Base-by-base conservation (phyloP, 2,888 invertebrate species). In the Campaea margaritaria region DNA sequence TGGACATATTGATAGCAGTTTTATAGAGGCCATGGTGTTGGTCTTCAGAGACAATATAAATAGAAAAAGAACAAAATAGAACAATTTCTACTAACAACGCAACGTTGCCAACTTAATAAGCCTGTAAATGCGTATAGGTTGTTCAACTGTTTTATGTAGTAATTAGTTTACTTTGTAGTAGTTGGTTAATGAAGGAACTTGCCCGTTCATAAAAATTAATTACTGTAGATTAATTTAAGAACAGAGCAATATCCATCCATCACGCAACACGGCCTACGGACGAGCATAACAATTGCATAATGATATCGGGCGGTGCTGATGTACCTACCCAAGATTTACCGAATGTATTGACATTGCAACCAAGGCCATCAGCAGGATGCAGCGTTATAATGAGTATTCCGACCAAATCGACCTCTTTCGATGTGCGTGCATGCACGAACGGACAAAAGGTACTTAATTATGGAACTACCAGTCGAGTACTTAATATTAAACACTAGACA, bases 291-390 rank as follows among this genome's bases (percentile, higher is more conserved):
- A 58, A 58, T 53, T 48, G 50, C 44, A 54, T 41, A 50, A 54
- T 41, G 15, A 52, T 47, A 58, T n/a, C 21, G 42, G 15, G 16
- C n/a, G 14, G 48, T 39, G 34, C 51, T n/a, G 27, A 39, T 21
- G 21, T 21, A 5, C 21, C 21, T 21, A 5, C 21, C 21, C 5
- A 5, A 21, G 21, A 3, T 39, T 13, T 43, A 57, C 48, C 14
- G 15, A 58, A 58, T 55, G 36, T 61, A 65, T 68, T 69, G 66
- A 65, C 58, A 64, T 58, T 62, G 63, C 47, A 59, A 48, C 55
- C 65, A 67, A 73, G 68, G 72, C 64, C 65, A 64, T 53, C 62
- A 62, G 70, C 70, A 76, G 76, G 72, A 76, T 73, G 72, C 68
- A 67, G 65, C 52, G 62, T 31, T 73, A 69, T 69, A 70, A 68